Evolutionary conservation across 2,797 vertebrate genomes (phyloP).

Genomic region (Pseudomugil gertrudae): DNA sequence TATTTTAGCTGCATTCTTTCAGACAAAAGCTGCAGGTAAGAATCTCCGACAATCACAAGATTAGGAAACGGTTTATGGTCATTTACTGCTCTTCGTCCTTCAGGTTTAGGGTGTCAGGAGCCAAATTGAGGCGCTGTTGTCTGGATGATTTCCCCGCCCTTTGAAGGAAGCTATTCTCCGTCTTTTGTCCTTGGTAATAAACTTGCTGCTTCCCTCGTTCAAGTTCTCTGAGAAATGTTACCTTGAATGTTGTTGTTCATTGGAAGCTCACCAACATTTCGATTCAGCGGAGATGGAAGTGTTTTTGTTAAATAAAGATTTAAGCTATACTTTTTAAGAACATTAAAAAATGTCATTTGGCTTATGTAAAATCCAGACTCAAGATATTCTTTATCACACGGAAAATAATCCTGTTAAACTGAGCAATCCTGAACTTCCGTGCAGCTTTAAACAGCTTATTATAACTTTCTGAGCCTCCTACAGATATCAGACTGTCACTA

Average conservation of each 20-base stretch:
- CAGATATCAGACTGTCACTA: background rate
- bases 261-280: background rate
- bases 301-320: background rate
- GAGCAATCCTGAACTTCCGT: background rate
- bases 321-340: too few relatives aligned
- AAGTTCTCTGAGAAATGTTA: constrained; percentile 85
- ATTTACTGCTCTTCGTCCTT: constrained; percentile 77
- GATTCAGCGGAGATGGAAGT: background rate
- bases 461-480: background rate
- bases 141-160: constrained; percentile 79
- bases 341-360: background rate
- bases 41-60: constrained; percentile 37
- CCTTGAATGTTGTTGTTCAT: constrained; percentile 7
- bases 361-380: background rate
- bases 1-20: background rate
- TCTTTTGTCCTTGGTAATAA: constrained; percentile 99
- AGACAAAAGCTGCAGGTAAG: constrained; percentile 1
- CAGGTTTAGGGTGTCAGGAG: constrained; percentile 87
- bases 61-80: constrained; percentile 45
- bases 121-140: constrained; percentile 86
- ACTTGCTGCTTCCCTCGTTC: constrained; percentile 95
- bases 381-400: background rate
- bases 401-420: background rate
- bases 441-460: background rate
- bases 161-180: constrained; percentile 87